phyloP scores from a whole-genome alignment of 2,113 vertebrate species.

The Chelonoidis abingdonii region DNA sequence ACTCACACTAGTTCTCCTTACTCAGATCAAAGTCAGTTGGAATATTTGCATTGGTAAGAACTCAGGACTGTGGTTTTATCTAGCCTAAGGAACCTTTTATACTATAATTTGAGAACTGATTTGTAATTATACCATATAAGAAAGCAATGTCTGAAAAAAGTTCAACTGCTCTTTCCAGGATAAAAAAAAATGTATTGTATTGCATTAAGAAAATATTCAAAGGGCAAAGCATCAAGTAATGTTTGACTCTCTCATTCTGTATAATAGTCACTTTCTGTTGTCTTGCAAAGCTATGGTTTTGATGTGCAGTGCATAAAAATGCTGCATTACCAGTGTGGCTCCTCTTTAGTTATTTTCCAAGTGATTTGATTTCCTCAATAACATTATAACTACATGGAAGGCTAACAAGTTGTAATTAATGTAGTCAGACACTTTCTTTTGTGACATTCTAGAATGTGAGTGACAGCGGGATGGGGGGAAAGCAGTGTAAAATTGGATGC shows the following conservation, averaged over 20 bases:
- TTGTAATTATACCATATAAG: constrained; percentile 46
- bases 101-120: neutral
- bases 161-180: constrained; percentile 20
- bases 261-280: constrained; percentile 39
- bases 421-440: constrained; percentile 58
- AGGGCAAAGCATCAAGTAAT: constrained; percentile 27
- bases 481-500: constrained; percentile 21
- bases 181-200: constrained; percentile 4
- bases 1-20: neutral
- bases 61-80: neutral
- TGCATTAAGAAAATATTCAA: constrained; percentile 31
- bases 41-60: neutral
- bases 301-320: constrained; percentile 11
- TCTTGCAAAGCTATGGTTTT: constrained; percentile 45
- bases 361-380: constrained; percentile 66
- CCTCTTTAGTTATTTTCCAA: constrained; percentile 70
- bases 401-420: constrained; percentile 69
- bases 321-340: constrained; percentile 26
- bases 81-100: neutral
- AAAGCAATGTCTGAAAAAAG: neutral
- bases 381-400: constrained; percentile 32
- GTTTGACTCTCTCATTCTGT: constrained; percentile 51
- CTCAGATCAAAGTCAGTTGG: rapidly evolving
- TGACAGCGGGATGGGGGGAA: constrained; percentile 33
- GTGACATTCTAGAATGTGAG: constrained; percentile 45